Conservation (phyloP, 2,888 invertebrate species). For the Plebejus anna region DNA sequence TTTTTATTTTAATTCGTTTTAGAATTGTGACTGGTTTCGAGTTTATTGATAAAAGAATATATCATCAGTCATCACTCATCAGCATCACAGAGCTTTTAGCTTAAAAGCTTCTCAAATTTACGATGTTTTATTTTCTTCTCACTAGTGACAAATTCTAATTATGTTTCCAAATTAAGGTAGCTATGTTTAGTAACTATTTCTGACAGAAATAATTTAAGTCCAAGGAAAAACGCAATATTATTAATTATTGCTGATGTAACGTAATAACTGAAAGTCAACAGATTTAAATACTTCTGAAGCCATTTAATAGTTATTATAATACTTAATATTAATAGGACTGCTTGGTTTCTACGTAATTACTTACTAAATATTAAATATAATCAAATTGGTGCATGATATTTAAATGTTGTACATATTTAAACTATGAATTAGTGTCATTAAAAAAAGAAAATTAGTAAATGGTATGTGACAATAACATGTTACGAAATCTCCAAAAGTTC, state of each 20-base stretch:
- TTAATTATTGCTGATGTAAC: no score
- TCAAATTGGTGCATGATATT: not conserved
- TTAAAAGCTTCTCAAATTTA: no score
- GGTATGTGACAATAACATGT: not conserved
- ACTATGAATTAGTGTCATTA: not conserved
- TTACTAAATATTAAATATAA: not conserved
- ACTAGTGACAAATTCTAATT: no score
- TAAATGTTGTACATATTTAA: not conserved
- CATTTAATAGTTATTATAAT: not conserved
- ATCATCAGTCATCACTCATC: not conserved
- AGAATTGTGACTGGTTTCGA: not conserved
- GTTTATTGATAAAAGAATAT: not conserved
- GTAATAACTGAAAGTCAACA: no score
- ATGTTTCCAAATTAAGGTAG: no score
- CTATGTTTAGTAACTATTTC: no score
- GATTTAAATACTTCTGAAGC: no score
- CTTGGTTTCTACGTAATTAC: not conserved
- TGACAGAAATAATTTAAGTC: no score
- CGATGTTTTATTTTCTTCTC: no score
- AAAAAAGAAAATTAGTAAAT: not conserved
- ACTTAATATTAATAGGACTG: not conserved
- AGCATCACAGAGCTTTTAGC: no score
- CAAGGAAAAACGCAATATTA: no score
- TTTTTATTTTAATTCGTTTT: slow-evolving; percentile 6
- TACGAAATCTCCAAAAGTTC: no score